These are phyloP conservation scores for Malthinus flaveolus DNA, from an alignment of 2,888 invertebrate genomes.

Conservation along the genomic window DNA sequence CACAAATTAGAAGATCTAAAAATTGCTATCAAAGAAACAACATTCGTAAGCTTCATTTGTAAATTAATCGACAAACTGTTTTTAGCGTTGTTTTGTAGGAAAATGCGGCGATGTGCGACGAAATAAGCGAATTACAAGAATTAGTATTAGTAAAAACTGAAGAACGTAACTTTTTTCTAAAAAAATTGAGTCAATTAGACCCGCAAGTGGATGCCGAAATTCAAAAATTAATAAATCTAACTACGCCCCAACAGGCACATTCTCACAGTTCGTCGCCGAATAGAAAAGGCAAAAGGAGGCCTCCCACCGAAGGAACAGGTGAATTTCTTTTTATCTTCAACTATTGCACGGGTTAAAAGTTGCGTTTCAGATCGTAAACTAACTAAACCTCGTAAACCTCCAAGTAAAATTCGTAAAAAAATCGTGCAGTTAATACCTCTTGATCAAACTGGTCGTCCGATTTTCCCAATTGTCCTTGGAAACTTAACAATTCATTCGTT, in stretches of 20 bases:
- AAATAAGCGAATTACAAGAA: slow-evolving; percentile 82
- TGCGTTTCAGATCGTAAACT: slow-evolving; percentile 32
- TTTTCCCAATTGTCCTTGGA: slow-evolving; percentile 74
- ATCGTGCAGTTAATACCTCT: slow-evolving; percentile 66
- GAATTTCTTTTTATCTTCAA: not conserved
- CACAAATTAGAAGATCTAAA: slow-evolving; percentile 67
- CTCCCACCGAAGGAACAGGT: slow-evolving; percentile 16
- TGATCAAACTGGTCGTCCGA: slow-evolving; percentile 68
- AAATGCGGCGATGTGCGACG: slow-evolving; percentile 86
- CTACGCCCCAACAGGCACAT: slow-evolving; percentile 31
- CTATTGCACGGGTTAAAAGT: not conserved
- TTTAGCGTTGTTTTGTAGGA: slow-evolving; percentile 58
- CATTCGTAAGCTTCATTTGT: slow-evolving; percentile 61
- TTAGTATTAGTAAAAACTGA: slow-evolving; percentile 79
- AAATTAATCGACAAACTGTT: not conserved
- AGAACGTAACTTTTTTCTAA: slow-evolving; percentile 78
- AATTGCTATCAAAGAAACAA: slow-evolving; percentile 65
- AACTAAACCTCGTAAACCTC: slow-evolving; percentile 35
- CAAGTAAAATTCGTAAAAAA: slow-evolving; percentile 51
- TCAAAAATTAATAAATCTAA: slow-evolving; percentile 48
- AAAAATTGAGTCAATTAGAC: slow-evolving; percentile 74
- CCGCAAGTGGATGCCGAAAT: slow-evolving; percentile 51
- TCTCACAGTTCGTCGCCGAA: slow-evolving; percentile 2
- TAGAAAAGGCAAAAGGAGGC: slow-evolving; percentile 43
- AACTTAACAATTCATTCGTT: slow-evolving; percentile 72